These are phyloP conservation scores for Cephalopachus bancanus DNA, from an alignment of 2,797 vertebrate species.

Conservation along the genomic window DNA sequence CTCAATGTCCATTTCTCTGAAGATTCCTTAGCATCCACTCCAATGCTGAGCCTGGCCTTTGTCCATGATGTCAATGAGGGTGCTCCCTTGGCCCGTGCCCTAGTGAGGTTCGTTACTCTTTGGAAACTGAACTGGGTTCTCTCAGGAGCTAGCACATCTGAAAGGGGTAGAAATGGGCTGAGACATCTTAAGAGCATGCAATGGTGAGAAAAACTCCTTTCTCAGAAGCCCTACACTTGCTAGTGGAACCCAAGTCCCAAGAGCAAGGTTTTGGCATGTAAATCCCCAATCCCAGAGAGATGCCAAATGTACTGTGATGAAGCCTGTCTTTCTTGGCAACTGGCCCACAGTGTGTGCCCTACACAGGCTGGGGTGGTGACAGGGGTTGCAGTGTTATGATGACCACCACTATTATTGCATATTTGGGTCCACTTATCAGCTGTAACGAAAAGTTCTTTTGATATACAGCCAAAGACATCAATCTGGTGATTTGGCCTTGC, in stretches of 20 bases:
- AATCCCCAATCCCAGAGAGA: background rate
- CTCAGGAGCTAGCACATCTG: background rate
- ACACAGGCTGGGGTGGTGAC: fast-evolving
- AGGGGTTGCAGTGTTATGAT: fast-evolving
- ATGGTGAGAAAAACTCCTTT: background rate
- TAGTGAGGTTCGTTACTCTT: background rate
- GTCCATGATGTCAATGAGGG: background rate
- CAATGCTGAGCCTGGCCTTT: background rate
- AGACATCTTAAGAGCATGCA: background rate
- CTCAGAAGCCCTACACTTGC: background rate
- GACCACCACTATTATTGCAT: background rate
- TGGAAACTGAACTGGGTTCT: background rate
- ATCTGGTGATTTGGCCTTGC: background rate
- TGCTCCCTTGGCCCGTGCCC: too few species aligned
- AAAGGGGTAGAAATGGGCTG: background rate
- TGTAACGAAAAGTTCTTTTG: background rate
- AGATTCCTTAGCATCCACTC: background rate
- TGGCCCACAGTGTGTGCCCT: fast-evolving
- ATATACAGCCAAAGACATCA: background rate
- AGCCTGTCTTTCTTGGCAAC: background rate
- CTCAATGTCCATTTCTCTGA: background rate
- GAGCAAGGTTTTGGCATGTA: background rate
- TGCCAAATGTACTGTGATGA: fast-evolving
- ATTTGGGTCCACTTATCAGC: background rate
- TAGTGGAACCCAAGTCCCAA: background rate